These are phyloP conservation scores for Ciconia maguari DNA, from an alignment of 2,113 vertebrate species.

Conservation along the genomic window DNA sequence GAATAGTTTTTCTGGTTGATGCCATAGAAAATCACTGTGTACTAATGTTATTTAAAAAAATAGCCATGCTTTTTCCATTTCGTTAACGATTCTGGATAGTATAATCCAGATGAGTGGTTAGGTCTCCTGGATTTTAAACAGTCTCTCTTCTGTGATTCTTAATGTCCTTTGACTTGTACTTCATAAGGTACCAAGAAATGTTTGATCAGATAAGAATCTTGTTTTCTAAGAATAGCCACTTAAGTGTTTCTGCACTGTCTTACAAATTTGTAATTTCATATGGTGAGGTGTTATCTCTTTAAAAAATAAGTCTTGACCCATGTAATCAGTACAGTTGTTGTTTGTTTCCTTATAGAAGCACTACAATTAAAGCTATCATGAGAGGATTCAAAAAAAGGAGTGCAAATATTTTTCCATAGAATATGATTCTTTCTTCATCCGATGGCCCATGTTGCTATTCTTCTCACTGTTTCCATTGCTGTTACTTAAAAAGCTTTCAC, in stretches of 20 bases:
- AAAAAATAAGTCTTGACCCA: background rate
- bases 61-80: constrained; percentile 26
- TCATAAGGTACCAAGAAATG: constrained; percentile 10
- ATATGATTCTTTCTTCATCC: background rate
- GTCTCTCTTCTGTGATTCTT: background rate
- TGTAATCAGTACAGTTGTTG: background rate
- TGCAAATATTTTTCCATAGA: background rate
- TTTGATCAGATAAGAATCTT: constrained; percentile 18
- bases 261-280: background rate
- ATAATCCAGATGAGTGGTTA: background rate
- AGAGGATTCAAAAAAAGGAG: background rate
- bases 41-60: constrained; percentile 2
- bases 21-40: background rate
- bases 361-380: background rate
- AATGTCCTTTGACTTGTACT: constrained; percentile 15
- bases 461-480: constrained; percentile 27
- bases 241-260: background rate
- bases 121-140: constrained; percentile 2
- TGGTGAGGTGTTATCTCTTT: background rate
- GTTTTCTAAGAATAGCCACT: constrained; percentile 11
- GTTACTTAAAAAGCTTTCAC: constrained; percentile 45
- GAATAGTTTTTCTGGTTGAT: background rate
- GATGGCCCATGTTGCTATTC: background rate
- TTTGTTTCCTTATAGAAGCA: constrained; percentile 11
- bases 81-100: background rate